Conservation (phyloP, 2,113 vertebrate species). For the Neogobius melanostomus region DNA sequence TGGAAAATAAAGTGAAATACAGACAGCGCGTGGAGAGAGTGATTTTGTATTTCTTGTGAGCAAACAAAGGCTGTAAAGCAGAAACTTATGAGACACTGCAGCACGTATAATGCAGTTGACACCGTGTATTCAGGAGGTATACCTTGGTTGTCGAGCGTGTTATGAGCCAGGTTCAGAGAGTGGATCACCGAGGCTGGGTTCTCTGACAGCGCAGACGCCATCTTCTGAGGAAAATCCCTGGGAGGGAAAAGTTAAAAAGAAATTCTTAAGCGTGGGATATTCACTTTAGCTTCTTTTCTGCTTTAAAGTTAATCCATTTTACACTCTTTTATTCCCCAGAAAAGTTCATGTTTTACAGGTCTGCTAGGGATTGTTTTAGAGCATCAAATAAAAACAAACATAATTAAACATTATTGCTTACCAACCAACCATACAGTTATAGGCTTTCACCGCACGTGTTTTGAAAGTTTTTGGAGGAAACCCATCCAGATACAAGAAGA, state of each 20-base stretch:
- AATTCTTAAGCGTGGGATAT: constrained; percentile 6
- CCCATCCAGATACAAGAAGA: no score
- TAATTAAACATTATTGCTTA: not conserved
- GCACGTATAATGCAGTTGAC: constrained; percentile 6
- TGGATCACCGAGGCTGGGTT: constrained; percentile 86
- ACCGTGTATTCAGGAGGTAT: constrained; percentile 25
- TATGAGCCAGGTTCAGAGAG: constrained; percentile 87
- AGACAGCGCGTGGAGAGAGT: constrained; percentile 26
- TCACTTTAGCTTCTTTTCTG: not conserved
- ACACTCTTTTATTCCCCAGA: not conserved
- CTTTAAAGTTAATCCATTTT: constrained; percentile 3
- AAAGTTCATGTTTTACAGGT: not conserved
- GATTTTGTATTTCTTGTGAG: constrained; percentile 44
- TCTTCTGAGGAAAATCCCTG: constrained; percentile 90
- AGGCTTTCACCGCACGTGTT: no score
- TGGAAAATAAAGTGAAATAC: constrained; percentile 13
- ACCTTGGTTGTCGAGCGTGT: constrained; percentile 92
- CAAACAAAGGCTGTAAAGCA: constrained; percentile 41
- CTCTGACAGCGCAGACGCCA: constrained; percentile 85
- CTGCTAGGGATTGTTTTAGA: not conserved
- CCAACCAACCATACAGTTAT: no score
- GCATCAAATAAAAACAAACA: no score
- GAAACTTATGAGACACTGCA: not conserved
- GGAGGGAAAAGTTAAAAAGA: constrained; percentile 13
- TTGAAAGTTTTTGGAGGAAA: no score